Conservation (phyloP, 2,888 invertebrate species). For the Muschampia plurimacula region DNA sequence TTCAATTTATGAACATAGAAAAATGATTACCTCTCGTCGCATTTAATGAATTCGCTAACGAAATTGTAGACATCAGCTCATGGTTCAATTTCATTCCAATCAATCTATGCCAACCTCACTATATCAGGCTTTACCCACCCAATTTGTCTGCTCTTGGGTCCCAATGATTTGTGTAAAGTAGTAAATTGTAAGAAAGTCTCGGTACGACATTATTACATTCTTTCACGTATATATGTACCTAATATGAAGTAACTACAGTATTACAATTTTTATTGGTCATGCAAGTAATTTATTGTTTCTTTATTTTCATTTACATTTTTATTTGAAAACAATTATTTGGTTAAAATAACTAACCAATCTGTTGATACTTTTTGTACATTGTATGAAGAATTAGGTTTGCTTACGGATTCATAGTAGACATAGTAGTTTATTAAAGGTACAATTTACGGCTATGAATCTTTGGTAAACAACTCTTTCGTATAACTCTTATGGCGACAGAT, state of each 20-base stretch:
- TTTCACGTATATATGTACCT: not conserved
- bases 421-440: too few relatives aligned
- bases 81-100: constrained; percentile 37
- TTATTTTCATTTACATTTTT: too few relatives aligned
- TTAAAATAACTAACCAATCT: too few relatives aligned
- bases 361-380: too few relatives aligned
- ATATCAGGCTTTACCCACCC: constrained; percentile 40
- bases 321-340: too few relatives aligned
- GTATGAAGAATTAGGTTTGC: too few relatives aligned
- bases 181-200: constrained; percentile 34
- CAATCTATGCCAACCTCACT: constrained; percentile 37
- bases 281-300: too few relatives aligned
- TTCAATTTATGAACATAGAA: not conserved
- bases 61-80: constrained; percentile 29
- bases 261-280: too few relatives aligned
- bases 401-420: too few relatives aligned
- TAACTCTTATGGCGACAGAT: too few relatives aligned
- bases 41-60: constrained; percentile 23
- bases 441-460: too few relatives aligned
- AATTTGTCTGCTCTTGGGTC: constrained; percentile 35
- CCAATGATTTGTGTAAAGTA: constrained; percentile 39
- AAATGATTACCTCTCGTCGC: constrained; percentile 13
- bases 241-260: not conserved
- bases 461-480: too few relatives aligned
- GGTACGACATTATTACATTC: constrained; percentile 23